phyloP scores from a whole-genome alignment of 2,888 invertebrate genomes.

The Scaptodrosophila latifasciaeformis region DNA sequence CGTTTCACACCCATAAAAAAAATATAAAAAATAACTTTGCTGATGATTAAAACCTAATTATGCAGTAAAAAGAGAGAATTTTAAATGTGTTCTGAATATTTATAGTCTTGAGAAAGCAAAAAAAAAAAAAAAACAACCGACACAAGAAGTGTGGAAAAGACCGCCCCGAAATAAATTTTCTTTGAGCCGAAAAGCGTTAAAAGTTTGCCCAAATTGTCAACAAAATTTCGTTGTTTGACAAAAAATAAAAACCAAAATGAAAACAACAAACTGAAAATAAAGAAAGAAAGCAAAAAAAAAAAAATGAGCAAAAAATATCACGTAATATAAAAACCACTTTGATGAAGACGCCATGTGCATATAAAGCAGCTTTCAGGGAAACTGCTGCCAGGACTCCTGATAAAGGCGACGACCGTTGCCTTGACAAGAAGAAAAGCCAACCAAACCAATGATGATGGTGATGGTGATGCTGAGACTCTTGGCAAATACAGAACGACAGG shows the following conservation, averaged over 20 bases:
- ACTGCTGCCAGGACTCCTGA: neutral
- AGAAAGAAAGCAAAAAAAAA: slow-evolving; percentile 6
- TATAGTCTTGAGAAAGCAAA: slow-evolving; percentile 51
- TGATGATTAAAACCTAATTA: slow-evolving; percentile 66
- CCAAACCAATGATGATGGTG: too few species aligned
- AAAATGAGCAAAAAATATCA: slow-evolving; percentile 56
- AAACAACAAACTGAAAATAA: slow-evolving; percentile 38
- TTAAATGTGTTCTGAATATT: slow-evolving; percentile 68
- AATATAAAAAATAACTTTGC: slow-evolving; percentile 25
- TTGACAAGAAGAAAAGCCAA: too few species aligned
- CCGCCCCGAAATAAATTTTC: slow-evolving; percentile 1
- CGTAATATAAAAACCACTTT: slow-evolving; percentile 71
- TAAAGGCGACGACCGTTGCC: neutral
- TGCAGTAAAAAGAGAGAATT: slow-evolving; percentile 44
- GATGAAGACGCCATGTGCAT: slow-evolving; percentile 69
- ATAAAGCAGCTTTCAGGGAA: slow-evolving; percentile 52
- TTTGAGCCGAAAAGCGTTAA: slow-evolving; percentile 40
- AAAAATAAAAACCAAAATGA: slow-evolving; percentile 12
- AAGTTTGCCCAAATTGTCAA: slow-evolving; percentile 51
- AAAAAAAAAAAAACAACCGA: too few species aligned
- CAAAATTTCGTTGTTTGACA: slow-evolving; percentile 55
- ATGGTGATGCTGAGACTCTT: slow-evolving; percentile 13
- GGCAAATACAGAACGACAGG: slow-evolving; percentile 29
- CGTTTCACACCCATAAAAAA: neutral
- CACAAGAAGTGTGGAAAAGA: slow-evolving; percentile 3